phyloP scores from a whole-genome alignment of 92 coral and sea anemone species.

The Epizoanthus fatuus region DNA sequence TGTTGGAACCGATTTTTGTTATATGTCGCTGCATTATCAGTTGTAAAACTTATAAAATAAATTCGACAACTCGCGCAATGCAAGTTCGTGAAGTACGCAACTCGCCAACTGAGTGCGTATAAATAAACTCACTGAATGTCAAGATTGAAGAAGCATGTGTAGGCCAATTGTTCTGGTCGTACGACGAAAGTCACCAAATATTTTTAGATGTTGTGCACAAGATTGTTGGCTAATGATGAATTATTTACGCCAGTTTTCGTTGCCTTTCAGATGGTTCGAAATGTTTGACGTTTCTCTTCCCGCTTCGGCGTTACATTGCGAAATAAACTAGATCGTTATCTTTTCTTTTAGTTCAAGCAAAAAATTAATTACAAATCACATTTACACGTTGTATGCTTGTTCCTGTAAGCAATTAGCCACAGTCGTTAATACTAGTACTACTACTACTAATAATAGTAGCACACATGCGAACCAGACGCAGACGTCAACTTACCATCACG shows the following conservation, averaged over 20 bases:
- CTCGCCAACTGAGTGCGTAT: not conserved
- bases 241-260: not conserved
- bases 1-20: too few relatives aligned
- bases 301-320: not conserved
- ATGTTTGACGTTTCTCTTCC: slow-evolving; percentile 1
- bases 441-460: too few relatives aligned
- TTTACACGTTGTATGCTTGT: too few relatives aligned
- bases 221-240: not conserved
- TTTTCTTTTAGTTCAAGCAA: not conserved
- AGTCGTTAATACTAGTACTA: not conserved
- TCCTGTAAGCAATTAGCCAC: too few relatives aligned
- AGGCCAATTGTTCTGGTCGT: not conserved
- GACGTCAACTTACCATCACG: too few relatives aligned
- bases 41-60: too few relatives aligned
- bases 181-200: not conserved
- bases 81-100: not conserved
- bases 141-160: not conserved
- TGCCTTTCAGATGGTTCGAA: not conserved
- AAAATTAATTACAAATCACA: too few relatives aligned
- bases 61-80: too few relatives aligned
- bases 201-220: not conserved
- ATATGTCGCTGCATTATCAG: too few relatives aligned
- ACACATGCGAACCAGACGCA: too few relatives aligned
- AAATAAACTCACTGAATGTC: not conserved
- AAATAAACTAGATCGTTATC: not conserved